Base-by-base conservation (phyloP, 1,140 invertebrate genomes). In the Drosophila nigrodunni region DNA sequence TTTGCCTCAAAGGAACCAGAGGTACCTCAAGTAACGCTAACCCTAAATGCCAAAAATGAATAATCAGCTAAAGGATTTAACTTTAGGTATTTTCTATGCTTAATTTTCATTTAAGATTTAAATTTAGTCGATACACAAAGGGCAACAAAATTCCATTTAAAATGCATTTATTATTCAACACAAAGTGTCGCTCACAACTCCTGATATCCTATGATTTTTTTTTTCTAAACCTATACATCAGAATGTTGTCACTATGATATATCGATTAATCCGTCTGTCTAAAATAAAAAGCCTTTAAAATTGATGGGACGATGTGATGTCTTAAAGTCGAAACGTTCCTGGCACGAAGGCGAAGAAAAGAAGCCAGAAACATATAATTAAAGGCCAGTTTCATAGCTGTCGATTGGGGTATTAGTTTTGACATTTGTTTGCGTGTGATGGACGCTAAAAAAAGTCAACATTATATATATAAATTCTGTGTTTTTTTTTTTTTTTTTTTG, bases 371-470 rank as follows among this genome's bases (percentile, higher is more conserved):
- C 18, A 34, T 57, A 55, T 74, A 74, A 77, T 77, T 77, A 74
- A 62, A 68, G 62, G 30, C 7, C 34, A 25, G 43, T 68, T 55
- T 62, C 37, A 37, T 62, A 34, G 57, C 57, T 18, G 49, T 65
- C 41, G 50, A 68, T 60, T 58, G 57, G 50, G 34, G 57, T 43
- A 73, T 77, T 73, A 77, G 50, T 61, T 74, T 62, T 68, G 70
- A 74, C 70, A 74, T 77, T 77, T 77, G 41, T 71, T 57, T 52
- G 54, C 44, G 65, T 68, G 65, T 68, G 65, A 52, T 67, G 43
- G 34, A 46, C 41, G 21, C 64, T 57, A 10, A 67, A 66, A 66
- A 55, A 66, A 60, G 65, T 67, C 43, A 71, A 55, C 52, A 52
- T 21, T 21, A 57, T 50, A 30, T 30, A 30, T 30, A 30, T 30